These are phyloP conservation scores for Ptychochromis oligacanthus DNA, from an alignment of 2,113 vertebrate genomes.

Conservation along the genomic window DNA sequence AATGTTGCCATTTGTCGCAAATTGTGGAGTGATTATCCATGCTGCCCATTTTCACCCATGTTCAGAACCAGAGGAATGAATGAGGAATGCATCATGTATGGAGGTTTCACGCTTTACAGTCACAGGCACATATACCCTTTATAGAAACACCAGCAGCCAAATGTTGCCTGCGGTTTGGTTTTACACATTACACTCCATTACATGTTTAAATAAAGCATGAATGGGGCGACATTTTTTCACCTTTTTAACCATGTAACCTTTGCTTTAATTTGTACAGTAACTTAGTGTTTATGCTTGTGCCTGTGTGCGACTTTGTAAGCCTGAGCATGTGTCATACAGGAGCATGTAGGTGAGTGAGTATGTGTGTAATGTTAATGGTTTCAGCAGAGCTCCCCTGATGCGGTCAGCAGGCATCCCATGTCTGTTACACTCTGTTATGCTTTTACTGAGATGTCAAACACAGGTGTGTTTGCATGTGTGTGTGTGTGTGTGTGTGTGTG, in stretches of 20 bases:
- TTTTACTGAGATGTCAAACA: conserved; percentile 77
- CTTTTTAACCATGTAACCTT: not conserved
- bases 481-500: conserved; percentile 45
- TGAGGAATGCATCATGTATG: not conserved
- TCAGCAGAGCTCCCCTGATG: conserved; percentile 74
- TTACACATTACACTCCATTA: conserved; percentile 39
- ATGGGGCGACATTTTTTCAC: not conserved
- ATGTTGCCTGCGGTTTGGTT: conserved; percentile 16
- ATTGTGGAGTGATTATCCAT: not conserved
- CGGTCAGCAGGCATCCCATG: conserved; percentile 62
- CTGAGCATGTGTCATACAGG: conserved; percentile 38
- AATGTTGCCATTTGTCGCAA: conserved; percentile 8
- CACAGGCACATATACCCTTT: not conserved
- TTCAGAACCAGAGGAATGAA: conserved; percentile 20
- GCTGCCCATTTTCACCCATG: not conserved
- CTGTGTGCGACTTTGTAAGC: conserved; percentile 23
- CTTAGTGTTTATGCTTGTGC: not conserved
- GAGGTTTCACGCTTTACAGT: not conserved
- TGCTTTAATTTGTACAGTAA: conserved; percentile 13
- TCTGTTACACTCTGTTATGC: conserved; percentile 68
- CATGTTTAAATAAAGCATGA: conserved; percentile 27
- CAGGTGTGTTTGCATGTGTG: conserved; percentile 64
- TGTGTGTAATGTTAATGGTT: conserved; percentile 76
- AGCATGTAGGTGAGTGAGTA: conserved; percentile 62
- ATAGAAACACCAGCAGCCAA: conserved; percentile 19